Percentiles rank a stretch among this genome's conserved stretches.
These are phyloP conservation scores for Malacoraja senta DNA, from an alignment of 2,797 vertebrate genomes.

Conservation along the genomic window DNA sequence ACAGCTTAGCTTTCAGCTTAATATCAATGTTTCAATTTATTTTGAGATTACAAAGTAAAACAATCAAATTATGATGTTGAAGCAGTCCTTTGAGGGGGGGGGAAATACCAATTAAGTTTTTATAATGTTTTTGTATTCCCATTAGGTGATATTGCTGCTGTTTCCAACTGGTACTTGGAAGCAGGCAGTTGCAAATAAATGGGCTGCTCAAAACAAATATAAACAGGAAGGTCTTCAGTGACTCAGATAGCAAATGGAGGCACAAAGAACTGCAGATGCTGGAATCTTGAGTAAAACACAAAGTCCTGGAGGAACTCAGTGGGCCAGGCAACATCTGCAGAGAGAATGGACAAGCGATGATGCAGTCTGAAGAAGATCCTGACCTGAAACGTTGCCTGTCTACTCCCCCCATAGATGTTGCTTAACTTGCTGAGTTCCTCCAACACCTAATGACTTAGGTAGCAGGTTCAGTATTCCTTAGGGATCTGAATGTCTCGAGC, in stretches of 20 bases:
- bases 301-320: too few relatives aligned
- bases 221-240: not conserved
- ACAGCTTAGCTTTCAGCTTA: not conserved
- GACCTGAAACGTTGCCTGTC: too few relatives aligned
- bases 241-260: not conserved
- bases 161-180: not conserved
- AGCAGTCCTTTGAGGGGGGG: not conserved
- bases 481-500: not conserved
- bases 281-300: too few relatives aligned
- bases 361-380: too few relatives aligned
- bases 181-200: conserved; percentile 6
- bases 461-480: not conserved
- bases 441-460: not conserved
- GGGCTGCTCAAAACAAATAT: not conserved
- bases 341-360: too few relatives aligned
- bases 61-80: conserved; percentile 7
- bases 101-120: not conserved
- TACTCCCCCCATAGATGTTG: too few relatives aligned
- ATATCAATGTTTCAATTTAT: conserved; percentile 1
- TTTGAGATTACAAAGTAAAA: not conserved
- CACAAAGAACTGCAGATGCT: too few relatives aligned
- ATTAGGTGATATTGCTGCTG: not conserved
- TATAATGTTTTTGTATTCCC: not conserved
- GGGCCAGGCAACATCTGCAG: too few relatives aligned
- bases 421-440: too few relatives aligned